Conservation (phyloP, 2,888 invertebrate species). For the Metopia argyrocephala region DNA sequence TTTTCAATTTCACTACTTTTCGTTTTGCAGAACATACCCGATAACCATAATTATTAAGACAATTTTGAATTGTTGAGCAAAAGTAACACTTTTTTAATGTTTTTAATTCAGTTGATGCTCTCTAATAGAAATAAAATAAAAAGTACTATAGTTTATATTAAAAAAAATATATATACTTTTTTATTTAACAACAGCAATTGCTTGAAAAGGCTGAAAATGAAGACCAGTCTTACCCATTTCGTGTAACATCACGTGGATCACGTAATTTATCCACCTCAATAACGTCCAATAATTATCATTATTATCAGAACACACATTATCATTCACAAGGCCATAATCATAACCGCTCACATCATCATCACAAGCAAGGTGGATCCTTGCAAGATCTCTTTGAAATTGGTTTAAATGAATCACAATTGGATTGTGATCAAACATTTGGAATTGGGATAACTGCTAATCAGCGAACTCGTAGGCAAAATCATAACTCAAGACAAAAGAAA, state of each 20-base stretch:
- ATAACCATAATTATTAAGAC: too few species aligned
- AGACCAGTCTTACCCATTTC: conserved; percentile 71
- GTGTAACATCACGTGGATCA: conserved; percentile 76
- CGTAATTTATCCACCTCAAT: conserved; percentile 70
- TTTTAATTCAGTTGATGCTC: too few species aligned
- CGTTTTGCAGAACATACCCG: too few species aligned
- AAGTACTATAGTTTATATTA: too few species aligned
- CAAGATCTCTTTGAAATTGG: conserved; percentile 82
- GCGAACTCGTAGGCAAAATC: conserved; percentile 71
- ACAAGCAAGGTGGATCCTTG: conserved; percentile 81
- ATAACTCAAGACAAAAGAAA: conserved; percentile 76
- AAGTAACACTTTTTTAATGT: too few species aligned
- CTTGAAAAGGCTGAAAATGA: conserved; percentile 87
- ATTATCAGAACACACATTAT: conserved; percentile 65
- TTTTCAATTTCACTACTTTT: too few species aligned
- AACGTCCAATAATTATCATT: conserved; percentile 71
- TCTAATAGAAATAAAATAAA: too few species aligned
- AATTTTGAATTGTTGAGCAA: too few species aligned
- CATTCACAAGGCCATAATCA: conserved; percentile 64
- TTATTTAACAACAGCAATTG: conserved; percentile 81
- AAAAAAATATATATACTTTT: too few species aligned
- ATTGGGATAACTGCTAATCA: conserved; percentile 70
- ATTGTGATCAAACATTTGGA: conserved; percentile 75
- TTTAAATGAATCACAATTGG: conserved; percentile 74
- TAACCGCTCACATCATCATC: conserved; percentile 63